Conservation (phyloP, 2,113 vertebrate genomes). For the Dromiciops gliroides region DNA sequence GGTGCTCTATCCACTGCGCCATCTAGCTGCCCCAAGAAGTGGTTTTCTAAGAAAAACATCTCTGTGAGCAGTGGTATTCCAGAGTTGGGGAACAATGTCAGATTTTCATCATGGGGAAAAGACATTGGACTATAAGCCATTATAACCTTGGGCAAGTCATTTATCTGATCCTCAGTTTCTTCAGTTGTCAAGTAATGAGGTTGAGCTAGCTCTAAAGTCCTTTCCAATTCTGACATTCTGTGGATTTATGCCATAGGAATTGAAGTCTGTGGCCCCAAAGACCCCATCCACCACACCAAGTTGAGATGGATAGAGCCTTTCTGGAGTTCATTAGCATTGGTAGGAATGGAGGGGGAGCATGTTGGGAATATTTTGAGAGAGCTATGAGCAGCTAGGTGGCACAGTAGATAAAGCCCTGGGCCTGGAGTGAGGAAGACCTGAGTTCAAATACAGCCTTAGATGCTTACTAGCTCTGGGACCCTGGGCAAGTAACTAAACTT, state of each 20-base stretch:
- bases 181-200: not conserved
- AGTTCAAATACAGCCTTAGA: not conserved
- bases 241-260: not conserved
- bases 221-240: not conserved
- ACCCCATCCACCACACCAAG: not conserved
- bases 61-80: not conserved
- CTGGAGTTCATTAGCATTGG: not conserved
- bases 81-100: not conserved
- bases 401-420: not conserved
- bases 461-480: not conserved
- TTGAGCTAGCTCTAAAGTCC: not conserved
- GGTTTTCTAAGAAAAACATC: accelerated
- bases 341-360: not conserved
- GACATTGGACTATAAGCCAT: not conserved
- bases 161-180: not conserved
- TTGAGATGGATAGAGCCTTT: not conserved
- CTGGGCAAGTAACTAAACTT: not conserved
- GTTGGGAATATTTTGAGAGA: not conserved
- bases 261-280: not conserved
- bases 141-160: not conserved
- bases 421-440: not conserved
- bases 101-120: not conserved
- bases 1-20: no score
- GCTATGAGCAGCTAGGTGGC: not conserved
- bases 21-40: no score